Percentiles rank a stretch among this genome's conserved stretches.
Evolutionary conservation across 2,797 vertebrate genomes (phyloP).

Genomic region (Sebastes oblongus): DNA sequence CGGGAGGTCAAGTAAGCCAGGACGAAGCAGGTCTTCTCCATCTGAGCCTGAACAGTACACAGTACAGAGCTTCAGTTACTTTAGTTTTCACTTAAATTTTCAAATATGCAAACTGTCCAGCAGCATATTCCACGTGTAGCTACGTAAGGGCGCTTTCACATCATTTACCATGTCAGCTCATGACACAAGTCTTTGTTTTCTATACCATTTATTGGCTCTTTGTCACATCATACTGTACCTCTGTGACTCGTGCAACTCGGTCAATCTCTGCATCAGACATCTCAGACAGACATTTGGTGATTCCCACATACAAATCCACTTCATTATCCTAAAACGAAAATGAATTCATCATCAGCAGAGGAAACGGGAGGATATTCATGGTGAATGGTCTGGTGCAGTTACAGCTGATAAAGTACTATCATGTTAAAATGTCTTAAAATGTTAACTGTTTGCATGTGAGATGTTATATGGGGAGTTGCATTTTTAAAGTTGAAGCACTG

Average conservation of each 20-base stretch:
- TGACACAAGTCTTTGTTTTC: neutral
- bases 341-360: neutral
- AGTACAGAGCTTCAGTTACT: neutral
- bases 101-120: accelerated
- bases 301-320: slow-evolving; percentile 83
- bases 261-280: slow-evolving; percentile 87
- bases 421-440: no score
- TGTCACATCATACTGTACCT: slow-evolving; percentile 79
- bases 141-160: neutral
- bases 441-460: no score
- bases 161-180: neutral
- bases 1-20: slow-evolving; percentile 87
- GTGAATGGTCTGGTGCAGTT: neutral
- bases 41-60: slow-evolving; percentile 75
- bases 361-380: neutral
- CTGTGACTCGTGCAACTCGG: slow-evolving; percentile 80
- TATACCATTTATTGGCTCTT: neutral
- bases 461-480: no score
- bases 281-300: slow-evolving; percentile 91
- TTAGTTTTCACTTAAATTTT: neutral
- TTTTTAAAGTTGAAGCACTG: no score
- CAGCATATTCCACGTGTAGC: neutral
- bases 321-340: slow-evolving; percentile 79
- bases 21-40: slow-evolving; percentile 88
- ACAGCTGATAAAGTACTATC: neutral